phyloP scores from a whole-genome alignment of 2,797 vertebrate genomes.

The Threskiornis aethiopicus region DNA sequence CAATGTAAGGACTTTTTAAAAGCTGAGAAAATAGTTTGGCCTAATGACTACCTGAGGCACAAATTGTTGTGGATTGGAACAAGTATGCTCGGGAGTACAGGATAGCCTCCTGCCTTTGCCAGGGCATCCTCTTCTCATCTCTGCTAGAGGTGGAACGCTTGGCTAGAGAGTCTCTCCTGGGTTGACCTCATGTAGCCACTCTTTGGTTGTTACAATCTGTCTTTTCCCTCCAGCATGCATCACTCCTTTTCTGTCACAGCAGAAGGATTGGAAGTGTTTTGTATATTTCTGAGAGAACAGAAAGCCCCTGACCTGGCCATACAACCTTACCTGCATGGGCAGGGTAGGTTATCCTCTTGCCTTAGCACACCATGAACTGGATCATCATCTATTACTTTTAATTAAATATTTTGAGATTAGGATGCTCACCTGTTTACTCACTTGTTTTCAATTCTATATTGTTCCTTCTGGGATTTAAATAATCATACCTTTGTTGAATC shows the following conservation, averaged over 20 bases:
- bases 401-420: not conserved
- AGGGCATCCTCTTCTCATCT: not conserved
- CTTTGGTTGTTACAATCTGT: not conserved
- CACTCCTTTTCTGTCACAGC: not conserved
- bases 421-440: not conserved
- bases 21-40: not conserved
- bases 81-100: not conserved
- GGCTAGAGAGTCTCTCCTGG: not conserved
- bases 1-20: not conserved
- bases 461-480: not conserved
- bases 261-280: not conserved
- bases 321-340: not conserved
- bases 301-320: not conserved
- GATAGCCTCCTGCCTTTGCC: not conserved
- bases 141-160: not conserved
- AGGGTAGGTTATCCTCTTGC: not conserved
- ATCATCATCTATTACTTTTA: not conserved
- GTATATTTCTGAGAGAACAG: not conserved
- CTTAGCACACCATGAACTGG: not conserved
- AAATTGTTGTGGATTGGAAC: not conserved
- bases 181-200: not conserved
- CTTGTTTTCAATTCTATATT: not conserved
- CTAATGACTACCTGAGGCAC: not conserved
- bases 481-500: not conserved
- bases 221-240: not conserved